Base-by-base conservation (phyloP, 2,797 vertebrate genomes). In the Spea hammondii region DNA sequence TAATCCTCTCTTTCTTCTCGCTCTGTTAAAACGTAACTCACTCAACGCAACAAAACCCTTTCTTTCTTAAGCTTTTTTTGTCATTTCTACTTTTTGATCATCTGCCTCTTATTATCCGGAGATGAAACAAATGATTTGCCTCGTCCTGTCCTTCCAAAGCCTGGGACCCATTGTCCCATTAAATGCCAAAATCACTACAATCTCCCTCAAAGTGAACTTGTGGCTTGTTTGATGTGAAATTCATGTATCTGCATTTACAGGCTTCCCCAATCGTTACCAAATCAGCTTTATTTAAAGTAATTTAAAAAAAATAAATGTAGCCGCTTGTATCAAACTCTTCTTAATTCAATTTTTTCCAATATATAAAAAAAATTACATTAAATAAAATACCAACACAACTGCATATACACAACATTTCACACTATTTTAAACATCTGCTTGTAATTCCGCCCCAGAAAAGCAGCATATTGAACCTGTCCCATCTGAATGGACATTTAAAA, bases 391-490 rank as follows among this genome's bases (percentile, higher is more conserved):
- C 32, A 32, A 32, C 32, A 32, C 32, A 32, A 32, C 32, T 32
- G 1, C 32, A 32, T 32, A 32, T 3, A 32, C 32, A 3, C 32
- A 32, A 3, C 32, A 32, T 32, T 32, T 32, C 32, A 32, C 32
- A 32, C 32, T 46, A 5, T 67, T 65, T 17, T 2, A 46, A 45
- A 45, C 12, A 46, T 65, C 4, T 65, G 64, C 8, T 17, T 74
- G 72, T 47, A 4, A 12, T 10, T 14, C 44, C 8, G 4, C 12
- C 67, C 50, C 10, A 10, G 17, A 49, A 65, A 13, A 1, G 14
- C 6, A 74, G 46, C 78, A 80, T 65, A 80, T 32, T 80, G 79
- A 66, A 69, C 79, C 44, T 80, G 79, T 80, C 78, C 70, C 66
- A 48, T 44, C 57, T 70, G 32, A 73, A 79, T 79, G 55, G 78